Percentiles rank a stretch among this genome's conserved stretches.
phyloP scores from a whole-genome alignment of 2,113 vertebrate species.

The Erpornis zantholeuca region DNA sequence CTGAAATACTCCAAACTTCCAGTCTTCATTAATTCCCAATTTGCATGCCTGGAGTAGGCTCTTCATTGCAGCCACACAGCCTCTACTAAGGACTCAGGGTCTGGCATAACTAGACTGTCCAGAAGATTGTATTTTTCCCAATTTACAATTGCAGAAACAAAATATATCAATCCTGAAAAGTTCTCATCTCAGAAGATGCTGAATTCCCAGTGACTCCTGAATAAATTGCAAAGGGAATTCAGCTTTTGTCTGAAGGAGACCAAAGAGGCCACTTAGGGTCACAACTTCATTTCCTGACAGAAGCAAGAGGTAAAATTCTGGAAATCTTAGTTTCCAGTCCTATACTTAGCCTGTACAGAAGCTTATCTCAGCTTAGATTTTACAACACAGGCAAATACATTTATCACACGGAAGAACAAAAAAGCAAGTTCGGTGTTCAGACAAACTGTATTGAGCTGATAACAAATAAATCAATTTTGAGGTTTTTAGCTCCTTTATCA shows the following conservation, averaged over 20 bases:
- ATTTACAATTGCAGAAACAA: not conserved
- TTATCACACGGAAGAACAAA: conserved; percentile 2
- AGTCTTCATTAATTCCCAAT: not conserved
- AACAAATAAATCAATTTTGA: conserved; percentile 55
- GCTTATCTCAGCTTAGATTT: not conserved
- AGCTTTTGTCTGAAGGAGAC: not conserved
- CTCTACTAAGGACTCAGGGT: not conserved
- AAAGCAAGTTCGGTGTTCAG: conserved; percentile 16
- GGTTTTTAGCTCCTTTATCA: conserved; percentile 42
- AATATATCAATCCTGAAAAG: not conserved
- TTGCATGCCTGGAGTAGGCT: not conserved
- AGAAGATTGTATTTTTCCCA: not conserved
- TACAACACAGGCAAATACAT: not conserved
- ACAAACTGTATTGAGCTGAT: conserved; percentile 51
- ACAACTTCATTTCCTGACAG: not conserved
- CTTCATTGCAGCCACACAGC: not conserved
- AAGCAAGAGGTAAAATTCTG: not conserved
- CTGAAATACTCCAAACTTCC: not conserved
- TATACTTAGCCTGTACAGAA: not conserved
- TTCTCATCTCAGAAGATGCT: not conserved
- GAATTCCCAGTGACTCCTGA: not conserved
- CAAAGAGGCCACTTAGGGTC: not conserved
- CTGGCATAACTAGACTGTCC: not conserved
- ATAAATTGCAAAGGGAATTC: not conserved
- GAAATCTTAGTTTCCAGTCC: not conserved